Evolutionary conservation across 2,113 vertebrate genomes (phyloP).

Genomic region (Phylloscopus whistleri): DNA sequence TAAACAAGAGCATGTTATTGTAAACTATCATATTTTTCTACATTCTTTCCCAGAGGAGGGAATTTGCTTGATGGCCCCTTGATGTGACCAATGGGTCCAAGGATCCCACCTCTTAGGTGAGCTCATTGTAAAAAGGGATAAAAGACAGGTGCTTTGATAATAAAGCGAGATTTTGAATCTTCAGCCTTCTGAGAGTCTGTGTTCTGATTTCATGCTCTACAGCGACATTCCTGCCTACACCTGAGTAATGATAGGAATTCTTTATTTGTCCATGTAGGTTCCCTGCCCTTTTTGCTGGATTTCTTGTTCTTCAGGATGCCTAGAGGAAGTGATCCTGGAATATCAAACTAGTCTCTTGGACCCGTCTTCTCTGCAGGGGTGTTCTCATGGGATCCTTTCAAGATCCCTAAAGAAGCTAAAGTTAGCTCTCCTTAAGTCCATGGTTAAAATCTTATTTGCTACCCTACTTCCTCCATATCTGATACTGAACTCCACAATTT

Average conservation of each 20-base stretch:
- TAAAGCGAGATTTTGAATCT: too few species aligned
- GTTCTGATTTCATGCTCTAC: too few species aligned
- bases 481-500: not conserved
- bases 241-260: not conserved
- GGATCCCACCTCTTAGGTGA: too few species aligned
- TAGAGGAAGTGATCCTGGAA: not conserved
- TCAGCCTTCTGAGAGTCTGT: too few species aligned
- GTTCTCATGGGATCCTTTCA: not conserved
- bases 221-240: not conserved
- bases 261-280: not conserved
- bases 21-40: too few species aligned
- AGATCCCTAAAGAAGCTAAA: not conserved
- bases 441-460: not conserved
- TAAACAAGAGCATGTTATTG: too few species aligned
- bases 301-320: not conserved
- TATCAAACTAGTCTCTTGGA: not conserved
- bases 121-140: too few species aligned
- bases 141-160: too few species aligned
- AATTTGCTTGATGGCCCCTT: too few species aligned
- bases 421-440: not conserved
- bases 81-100: too few species aligned
- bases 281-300: not conserved
- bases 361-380: not conserved
- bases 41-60: too few species aligned
- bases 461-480: not conserved